Conservation (phyloP, 2,113 vertebrate species). For the Leptodactylus fuscus region DNA sequence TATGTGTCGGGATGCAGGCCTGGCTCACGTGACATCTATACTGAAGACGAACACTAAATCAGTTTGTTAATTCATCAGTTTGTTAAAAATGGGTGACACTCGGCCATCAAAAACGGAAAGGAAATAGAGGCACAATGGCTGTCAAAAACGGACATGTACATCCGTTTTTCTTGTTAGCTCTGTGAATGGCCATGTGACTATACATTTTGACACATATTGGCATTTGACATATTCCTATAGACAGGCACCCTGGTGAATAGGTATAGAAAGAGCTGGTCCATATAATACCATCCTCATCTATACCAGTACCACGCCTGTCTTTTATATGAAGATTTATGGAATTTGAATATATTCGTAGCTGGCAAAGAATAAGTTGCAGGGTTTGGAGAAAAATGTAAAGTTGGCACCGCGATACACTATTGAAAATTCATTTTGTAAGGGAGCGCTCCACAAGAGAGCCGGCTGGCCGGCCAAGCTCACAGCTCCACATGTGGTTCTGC, state of each 20-base stretch:
- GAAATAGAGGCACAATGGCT: too few relatives aligned
- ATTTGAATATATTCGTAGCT: neutral
- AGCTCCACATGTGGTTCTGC: constrained; percentile 49
- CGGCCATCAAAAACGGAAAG: too few relatives aligned
- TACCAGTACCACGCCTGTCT: neutral
- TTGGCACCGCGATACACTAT: neutral
- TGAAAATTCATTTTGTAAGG: neutral
- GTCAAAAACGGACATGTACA: too few relatives aligned
- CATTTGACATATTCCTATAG: too few relatives aligned
- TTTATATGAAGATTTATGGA: constrained; percentile 10
- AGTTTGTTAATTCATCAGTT: too few relatives aligned
- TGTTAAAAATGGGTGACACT: too few relatives aligned
- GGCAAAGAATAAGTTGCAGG: neutral
- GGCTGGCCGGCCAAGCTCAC: neutral
- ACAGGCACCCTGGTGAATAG: neutral
- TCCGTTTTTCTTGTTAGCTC: too few relatives aligned
- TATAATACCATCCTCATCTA: neutral
- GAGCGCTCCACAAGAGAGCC: constrained; percentile 19
- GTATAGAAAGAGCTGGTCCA: neutral
- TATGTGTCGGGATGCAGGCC: too few relatives aligned
- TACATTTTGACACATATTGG: neutral
- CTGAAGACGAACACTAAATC: too few relatives aligned
- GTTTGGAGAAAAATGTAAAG: constrained; percentile 11
- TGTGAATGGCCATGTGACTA: too few relatives aligned
- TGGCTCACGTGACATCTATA: too few relatives aligned